Percentiles rank a stretch among this genome's conserved stretches.
phyloP scores from a whole-genome alignment of 2,888 invertebrate species.

The Ennomos erosarius region DNA sequence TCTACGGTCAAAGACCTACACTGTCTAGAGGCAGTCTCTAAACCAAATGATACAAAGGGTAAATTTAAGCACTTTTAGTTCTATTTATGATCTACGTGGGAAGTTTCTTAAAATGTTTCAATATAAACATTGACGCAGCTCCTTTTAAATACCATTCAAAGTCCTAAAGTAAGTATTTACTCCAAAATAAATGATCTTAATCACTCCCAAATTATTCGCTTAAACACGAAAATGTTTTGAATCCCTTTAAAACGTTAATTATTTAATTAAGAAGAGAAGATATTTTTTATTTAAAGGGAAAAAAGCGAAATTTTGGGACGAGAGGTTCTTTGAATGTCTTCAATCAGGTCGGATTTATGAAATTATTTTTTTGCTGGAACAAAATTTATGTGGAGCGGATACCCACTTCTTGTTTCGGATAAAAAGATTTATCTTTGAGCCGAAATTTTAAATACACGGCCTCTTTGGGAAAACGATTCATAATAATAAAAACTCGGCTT shows the following conservation, averaged over 20 bases:
- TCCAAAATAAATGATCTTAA: background rate
- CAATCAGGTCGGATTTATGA: conserved; percentile 30
- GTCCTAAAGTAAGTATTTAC: no score
- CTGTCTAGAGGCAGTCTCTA: no score
- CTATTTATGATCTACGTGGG: no score
- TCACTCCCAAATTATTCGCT: conserved; percentile 21
- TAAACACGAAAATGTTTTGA: conserved; percentile 17
- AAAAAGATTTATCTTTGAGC: conserved; percentile 25
- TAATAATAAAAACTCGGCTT: background rate
- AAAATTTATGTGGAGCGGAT: conserved; percentile 20
- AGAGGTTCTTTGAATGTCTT: conserved; percentile 27
- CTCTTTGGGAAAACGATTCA: background rate
- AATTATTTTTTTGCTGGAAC: conserved; percentile 29
- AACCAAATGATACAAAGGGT: no score
- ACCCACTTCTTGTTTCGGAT: conserved; percentile 23
- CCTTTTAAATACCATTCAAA: no score
- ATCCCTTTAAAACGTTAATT: conserved; percentile 31
- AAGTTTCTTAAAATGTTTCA: no score
- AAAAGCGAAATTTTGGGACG: conserved; percentile 5
- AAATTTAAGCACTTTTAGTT: no score
- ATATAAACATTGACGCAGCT: no score
- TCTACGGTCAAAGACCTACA: no score
- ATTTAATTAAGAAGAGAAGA: conserved; percentile 25
- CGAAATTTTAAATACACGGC: conserved; percentile 15
- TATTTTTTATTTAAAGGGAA: conserved; percentile 14